phyloP scores from a whole-genome alignment of 2,797 vertebrate species.

The Melanogrammus aeglefinus region DNA sequence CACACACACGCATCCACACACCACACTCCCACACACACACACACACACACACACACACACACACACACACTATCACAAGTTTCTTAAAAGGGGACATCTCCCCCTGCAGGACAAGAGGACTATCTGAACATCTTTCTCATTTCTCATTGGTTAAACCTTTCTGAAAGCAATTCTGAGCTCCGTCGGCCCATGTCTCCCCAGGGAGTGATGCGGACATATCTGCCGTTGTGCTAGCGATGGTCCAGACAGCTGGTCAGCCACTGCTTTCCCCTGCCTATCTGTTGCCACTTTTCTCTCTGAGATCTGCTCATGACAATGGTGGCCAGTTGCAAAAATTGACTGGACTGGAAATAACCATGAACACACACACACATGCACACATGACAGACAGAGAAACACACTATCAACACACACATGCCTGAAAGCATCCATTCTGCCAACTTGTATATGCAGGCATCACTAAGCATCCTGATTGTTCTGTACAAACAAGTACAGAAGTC shows the following conservation, averaged over 20 bases:
- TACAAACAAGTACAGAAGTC: background rate
- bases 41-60: slow-evolving; percentile 7
- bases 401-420: background rate
- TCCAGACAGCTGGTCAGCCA: slow-evolving; percentile 21
- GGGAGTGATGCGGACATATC: too few species aligned
- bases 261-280: slow-evolving; percentile 49
- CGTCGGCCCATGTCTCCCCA: too few species aligned
- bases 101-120: too few species aligned
- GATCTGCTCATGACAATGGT: slow-evolving; percentile 27
- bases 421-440: background rate
- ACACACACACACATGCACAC: background rate
- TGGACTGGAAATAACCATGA: slow-evolving; percentile 24
- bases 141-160: too few species aligned
- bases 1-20: background rate
- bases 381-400: background rate
- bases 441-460: background rate
- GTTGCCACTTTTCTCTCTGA: background rate
- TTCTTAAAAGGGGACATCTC: too few species aligned
- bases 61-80: background rate
- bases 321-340: slow-evolving; percentile 38
- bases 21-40: background rate
- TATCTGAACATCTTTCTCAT: too few species aligned
- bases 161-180: too few species aligned
- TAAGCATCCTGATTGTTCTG: background rate
- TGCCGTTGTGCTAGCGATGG: too few species aligned